Base-by-base conservation (phyloP, 2,797 vertebrate genomes). In the Anguilla megastoma region DNA sequence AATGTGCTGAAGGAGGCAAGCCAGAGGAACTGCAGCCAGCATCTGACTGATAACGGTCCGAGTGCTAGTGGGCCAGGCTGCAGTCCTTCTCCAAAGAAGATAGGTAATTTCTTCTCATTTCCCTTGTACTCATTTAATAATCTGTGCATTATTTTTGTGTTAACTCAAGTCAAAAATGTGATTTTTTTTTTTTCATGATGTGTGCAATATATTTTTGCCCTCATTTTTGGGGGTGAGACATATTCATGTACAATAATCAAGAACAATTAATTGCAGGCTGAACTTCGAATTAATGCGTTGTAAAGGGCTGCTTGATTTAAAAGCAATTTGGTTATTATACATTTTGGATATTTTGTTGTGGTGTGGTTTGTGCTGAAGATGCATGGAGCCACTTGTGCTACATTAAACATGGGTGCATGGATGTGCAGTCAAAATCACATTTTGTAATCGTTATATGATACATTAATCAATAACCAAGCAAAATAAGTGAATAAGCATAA, bases 1-100 rank as follows among this genome's bases (percentile, higher is more conserved):
- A 92, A 90, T 58, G 36, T 92, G 21, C 82, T 92, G 74, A 89
- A 52, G 76, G 33, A 88, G 14, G 79, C 48, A 21, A 84, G 33
- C 21, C 24, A 0, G 14, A 52, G 24, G 21, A 54, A 33, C 74
- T 30, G 52, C 33, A 24, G 63, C 21, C 76, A 58, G 9, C 9
- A 27, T 50, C 52, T 58, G 10, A n/a, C 74, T 16, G 85, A 45
- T 69, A 50, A 3, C n/a, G 45, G 30, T 5, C n/a, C 76, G 2
- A 56, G 8, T 21, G n/a, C 66, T 27, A 71, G 1, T 5, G 69
- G 69, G 6, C n/a, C n/a, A 60, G 84, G 50, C 30, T 2, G 3
- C 52, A 85, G n/a, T 52, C 69, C 66, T 76, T 76, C 83, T 45
- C 16, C 60, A n/a, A 71, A 52, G 85, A 71, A 60, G 24, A 80